Conservation (phyloP, 1,140 invertebrate genomes). For the Bombyx mandarina region DNA sequence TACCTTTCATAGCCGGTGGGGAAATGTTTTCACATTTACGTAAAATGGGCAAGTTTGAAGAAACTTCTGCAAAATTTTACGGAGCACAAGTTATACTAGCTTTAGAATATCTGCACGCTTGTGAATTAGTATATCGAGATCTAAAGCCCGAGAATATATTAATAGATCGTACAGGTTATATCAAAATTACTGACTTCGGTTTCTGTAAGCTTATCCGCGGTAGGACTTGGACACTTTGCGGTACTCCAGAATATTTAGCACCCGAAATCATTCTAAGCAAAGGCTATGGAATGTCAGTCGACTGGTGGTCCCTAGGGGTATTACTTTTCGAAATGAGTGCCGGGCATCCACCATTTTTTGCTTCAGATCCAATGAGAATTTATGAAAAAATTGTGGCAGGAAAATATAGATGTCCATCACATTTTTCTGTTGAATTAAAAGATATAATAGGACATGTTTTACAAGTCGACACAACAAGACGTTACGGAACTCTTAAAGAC, state of each 20-base stretch:
- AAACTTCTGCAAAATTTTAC: slow-evolving; percentile 89
- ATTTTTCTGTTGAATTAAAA: slow-evolving; percentile 82
- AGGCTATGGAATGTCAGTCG: slow-evolving; percentile 95
- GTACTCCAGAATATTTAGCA: slow-evolving; percentile 96
- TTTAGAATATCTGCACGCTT: slow-evolving; percentile 94
- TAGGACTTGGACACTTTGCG: slow-evolving; percentile 95
- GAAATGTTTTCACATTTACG: slow-evolving; percentile 87
- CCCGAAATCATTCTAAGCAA: slow-evolving; percentile 96
- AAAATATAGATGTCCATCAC: slow-evolving; percentile 78
- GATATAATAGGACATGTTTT: slow-evolving; percentile 89
- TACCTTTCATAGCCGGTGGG: slow-evolving; percentile 87
- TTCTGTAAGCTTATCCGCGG: slow-evolving; percentile 91
- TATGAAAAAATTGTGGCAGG: slow-evolving; percentile 89
- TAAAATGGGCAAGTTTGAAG: slow-evolving; percentile 81
- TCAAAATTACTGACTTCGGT: slow-evolving; percentile 91
- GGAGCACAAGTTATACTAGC: slow-evolving; percentile 92
- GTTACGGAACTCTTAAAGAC: slow-evolving; percentile 90
- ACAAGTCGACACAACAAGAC: slow-evolving; percentile 87
- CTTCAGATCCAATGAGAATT: slow-evolving; percentile 87
- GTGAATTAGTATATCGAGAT: slow-evolving; percentile 93
- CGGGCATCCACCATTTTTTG: slow-evolving; percentile 87
- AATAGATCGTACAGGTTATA: slow-evolving; percentile 88
- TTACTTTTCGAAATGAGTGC: slow-evolving; percentile 88
- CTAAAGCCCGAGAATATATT: slow-evolving; percentile 98
- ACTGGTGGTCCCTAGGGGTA: slow-evolving; percentile 96